Evolutionary conservation across 2,113 vertebrate genomes (phyloP), one percentile per base, ranked within the genome.

Genomic region (Rissa tridactyla): DNA sequence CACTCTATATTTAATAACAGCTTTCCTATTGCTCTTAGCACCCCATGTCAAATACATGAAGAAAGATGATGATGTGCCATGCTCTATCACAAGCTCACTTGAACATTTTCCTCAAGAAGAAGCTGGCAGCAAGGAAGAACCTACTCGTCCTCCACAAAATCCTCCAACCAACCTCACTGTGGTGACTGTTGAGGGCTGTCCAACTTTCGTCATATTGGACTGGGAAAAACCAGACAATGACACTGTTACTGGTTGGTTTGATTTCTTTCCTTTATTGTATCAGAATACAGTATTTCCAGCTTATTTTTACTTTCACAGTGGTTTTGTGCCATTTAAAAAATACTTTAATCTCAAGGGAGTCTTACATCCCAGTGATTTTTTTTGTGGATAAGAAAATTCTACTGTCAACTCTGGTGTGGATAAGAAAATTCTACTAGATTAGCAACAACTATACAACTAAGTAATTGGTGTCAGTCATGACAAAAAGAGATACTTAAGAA

Each of bases 161-260:
- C 98, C 99, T 49, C 99, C 99, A 30, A 98, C 99, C 77, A 99
- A 99, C 88, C 97, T 99, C 94, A 99, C 99, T 0, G 99, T 99
- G 95, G 98, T 99, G 64, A 99, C 99, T 2, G 99, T 99, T 81
- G 99, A 99, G 86, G 99, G 99, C 23, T 99, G 99, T 85, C 98
- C 99, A 4, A 99, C 99, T 11, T 99, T 99, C 5, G 98, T 99
- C 96, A 99, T 99, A 94, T 57, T 99, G 51, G 99, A 99, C 95
- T 99, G 99, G 99, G 97, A 99, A 64, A 99, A 99, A 86, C 96
- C 98, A 30, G 98, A 99, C 85, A 99, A 99, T 54, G 99, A 99
- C 78, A 99, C 98, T 7, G 98, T 99, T 82, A 99, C 98, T 97
- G 99, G 99, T 99, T 96, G 58, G 98, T 95, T 89, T 62, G 23